A percentile compares a stretch with the other conserved stretches of the same genome.
Evolutionary conservation across 2,888 invertebrate genomes (phyloP).

Genomic region (Pristionchus japonicus): DNA sequence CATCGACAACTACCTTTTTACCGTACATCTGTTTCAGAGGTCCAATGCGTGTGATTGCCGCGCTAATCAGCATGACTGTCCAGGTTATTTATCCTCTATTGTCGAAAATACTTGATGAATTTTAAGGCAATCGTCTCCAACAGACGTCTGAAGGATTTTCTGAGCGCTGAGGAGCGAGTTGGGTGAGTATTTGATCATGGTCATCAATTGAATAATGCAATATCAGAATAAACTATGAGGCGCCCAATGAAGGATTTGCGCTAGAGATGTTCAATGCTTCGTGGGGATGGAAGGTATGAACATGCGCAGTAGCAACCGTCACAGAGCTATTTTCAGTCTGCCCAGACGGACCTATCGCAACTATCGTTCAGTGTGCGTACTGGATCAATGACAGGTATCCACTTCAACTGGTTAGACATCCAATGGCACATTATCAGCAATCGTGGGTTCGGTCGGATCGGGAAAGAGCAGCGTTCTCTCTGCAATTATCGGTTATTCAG

Average conservation of each 20-base stretch:
- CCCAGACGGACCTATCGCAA: not conserved
- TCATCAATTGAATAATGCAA: not conserved
- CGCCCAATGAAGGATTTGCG: not conserved
- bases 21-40: constrained; percentile 47
- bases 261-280: not conserved
- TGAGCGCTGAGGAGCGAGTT: constrained; percentile 58
- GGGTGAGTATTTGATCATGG: not conserved
- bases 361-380: constrained; percentile 51
- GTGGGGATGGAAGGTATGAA: not conserved
- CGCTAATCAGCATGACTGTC: constrained; percentile 65
- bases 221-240: not conserved
- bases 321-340: not conserved
- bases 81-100: constrained; percentile 60
- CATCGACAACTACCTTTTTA: not conserved
- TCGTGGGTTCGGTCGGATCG: constrained; percentile 52
- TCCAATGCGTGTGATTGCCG: constrained; percentile 68
- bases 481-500: constrained; percentile 53
- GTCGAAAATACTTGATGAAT: not conserved
- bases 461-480: constrained; percentile 61
- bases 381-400: not conserved
- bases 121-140: constrained; percentile 66
- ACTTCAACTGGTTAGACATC: not conserved
- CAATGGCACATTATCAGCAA: not conserved
- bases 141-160: constrained; percentile 68
- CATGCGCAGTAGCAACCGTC: too few species aligned